Evolutionary conservation across 2,888 invertebrate species (phyloP).

Genomic region (Ormyrus thymus): DNA sequence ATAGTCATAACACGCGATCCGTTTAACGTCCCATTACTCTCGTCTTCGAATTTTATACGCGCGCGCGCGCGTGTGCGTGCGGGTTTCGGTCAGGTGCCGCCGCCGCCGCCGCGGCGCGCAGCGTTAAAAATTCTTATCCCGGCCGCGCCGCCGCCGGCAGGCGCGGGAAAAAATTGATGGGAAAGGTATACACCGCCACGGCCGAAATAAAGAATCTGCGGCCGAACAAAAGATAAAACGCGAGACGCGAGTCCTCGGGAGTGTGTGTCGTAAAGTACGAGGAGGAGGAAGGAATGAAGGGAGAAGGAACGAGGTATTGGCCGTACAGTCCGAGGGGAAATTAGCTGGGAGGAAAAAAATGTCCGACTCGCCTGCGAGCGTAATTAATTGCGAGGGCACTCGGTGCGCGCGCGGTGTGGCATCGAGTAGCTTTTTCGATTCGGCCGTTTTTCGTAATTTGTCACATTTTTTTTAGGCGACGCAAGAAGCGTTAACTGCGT

Average conservation of each 20-base stretch:
- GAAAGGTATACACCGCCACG: no score
- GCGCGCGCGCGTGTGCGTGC: no score
- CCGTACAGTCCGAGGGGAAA: constrained; percentile 27
- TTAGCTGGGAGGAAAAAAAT: not conserved
- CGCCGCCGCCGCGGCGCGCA: no score
- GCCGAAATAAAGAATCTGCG: constrained; percentile 50
- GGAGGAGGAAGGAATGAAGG: constrained; percentile 47
- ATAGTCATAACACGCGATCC: not conserved
- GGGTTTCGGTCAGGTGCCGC: not conserved
- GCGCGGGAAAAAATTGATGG: no score
- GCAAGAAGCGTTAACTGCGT: no score
- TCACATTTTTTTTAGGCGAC: no score
- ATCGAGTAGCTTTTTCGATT: no score
- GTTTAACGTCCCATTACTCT: constrained; percentile 3
- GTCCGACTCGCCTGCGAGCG: not conserved
- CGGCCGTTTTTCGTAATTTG: no score
- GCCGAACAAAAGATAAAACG: constrained; percentile 51
- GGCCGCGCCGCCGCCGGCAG: no score
- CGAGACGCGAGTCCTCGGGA: constrained; percentile 35
- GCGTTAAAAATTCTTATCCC: no score
- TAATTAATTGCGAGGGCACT: not conserved
- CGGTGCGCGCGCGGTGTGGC: not conserved
- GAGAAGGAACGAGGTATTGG: constrained; percentile 24
- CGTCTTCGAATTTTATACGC: no score
- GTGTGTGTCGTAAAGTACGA: constrained; percentile 34